Base-by-base conservation (phyloP, 1,140 invertebrate species). In the Drosophila paulistorum region DNA sequence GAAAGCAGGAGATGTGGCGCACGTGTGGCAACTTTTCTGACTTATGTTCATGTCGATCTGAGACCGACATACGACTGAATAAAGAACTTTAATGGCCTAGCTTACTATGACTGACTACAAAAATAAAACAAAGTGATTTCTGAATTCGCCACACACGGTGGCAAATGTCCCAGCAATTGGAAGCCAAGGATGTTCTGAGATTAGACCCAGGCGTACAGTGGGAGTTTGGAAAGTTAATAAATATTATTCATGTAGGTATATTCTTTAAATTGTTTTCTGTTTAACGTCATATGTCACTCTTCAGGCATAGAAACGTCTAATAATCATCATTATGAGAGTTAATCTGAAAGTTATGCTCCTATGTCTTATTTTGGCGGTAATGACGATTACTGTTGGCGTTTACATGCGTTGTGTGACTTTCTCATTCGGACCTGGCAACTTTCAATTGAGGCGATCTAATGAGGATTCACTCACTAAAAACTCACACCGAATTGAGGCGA, bases 321-420 rank as follows among this genome's bases (percentile, higher is more conserved):
- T 92, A 17, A 17, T 93, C 74, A 93, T 94, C 72, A 90, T 93
- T 54, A 94, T 94, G 93, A 92, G 94, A 45, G 80, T 94, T 10
- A 94, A 94, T 83, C 82, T 94, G 37, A 94, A 94, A 91, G 90
- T 93, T 26, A 90, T 93, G 11, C 75, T 94, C 48, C 71, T 94
- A 57, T 84, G 93, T 66, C 81, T 94, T 23, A 93, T 92, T 51
- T 75, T 93, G 42, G 85, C 92, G 3, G 93, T 93, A 3, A 86
- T 93, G 59, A 73, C 90, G 13, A 93, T 94, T 23, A 93, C 93
- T 17, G 65, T 94, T 35, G 92, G 93, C 11, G 86, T 94, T n/a
- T 94, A 94, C 92, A 94, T 92, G 65, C 91, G 93, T 59, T 94
- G 94, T 86, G 93, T 93, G 6, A 93, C 93, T 45, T 87, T 90